Base-by-base conservation (phyloP, 2,797 vertebrate species). In the Catharus ustulatus region DNA sequence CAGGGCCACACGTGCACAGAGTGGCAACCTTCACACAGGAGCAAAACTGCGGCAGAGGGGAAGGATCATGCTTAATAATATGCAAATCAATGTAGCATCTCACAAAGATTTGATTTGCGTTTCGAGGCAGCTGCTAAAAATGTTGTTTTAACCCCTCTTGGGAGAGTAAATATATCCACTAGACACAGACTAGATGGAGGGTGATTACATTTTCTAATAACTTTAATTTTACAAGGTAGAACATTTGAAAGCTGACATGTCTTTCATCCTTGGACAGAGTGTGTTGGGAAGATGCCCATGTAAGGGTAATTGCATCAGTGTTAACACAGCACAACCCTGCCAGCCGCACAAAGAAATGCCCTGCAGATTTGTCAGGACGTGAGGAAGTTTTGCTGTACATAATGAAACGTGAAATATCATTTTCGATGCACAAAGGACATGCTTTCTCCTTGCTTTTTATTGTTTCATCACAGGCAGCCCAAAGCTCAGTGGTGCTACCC, bases 101-200 rank as follows among this genome's bases (percentile, higher is more conserved):
- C 77, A 59, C 63, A 55, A 73, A 91, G 88, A 91, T 90, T 69
- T 71, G 84, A 84, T 94, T 86, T 87, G 84, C 0, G 8, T 80
- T 94, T 75, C 12, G 32, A 91, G 71, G 82, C 89, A 88, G 80
- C 82, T 75, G 87, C 93, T 97, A 89, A 93, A 96, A 96, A 86
- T 75, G 74, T 94, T 79, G 67, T 78, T 89, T 91, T 91, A 90
- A 76, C 80, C 59, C 59, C 92, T 93, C 90, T 62, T 16, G 94
- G 87, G 93, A 93, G 14, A 0, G 7, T 82, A 76, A 93, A 66
- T 78, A 26, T 72, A 94, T 84, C 82, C 57, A 36, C 64, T 15
- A 90, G 69, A 71, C 45, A 36, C 23, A 34, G 80, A 18, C 38
- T 51, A 62, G 76, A 73, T 62, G 71, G 80, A 73, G 67, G 26